Conservation (phyloP, 2,797 vertebrate species). For the Epinephelus malabaricus region DNA sequence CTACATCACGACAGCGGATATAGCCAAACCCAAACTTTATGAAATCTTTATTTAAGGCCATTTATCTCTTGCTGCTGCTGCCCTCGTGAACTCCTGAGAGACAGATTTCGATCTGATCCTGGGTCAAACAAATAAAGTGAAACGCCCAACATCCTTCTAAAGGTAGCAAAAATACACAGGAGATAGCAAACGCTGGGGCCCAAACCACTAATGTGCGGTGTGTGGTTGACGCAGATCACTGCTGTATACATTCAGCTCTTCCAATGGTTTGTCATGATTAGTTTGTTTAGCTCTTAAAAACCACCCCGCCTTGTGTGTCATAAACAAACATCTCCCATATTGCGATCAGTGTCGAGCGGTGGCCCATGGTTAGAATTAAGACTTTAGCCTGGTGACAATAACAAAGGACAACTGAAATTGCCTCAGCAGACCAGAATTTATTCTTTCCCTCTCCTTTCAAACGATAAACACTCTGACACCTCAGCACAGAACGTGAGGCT, state of each 20-base stretch:
- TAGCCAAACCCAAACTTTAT: slow-evolving; percentile 44
- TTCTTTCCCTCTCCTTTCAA: slow-evolving; percentile 2
- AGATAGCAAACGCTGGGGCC: slow-evolving; percentile 61
- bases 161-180: slow-evolving; percentile 75
- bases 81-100: slow-evolving; percentile 30
- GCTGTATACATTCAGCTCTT: slow-evolving; percentile 69
- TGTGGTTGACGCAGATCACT: slow-evolving; percentile 50
- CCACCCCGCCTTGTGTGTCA: slow-evolving; percentile 55
- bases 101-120: slow-evolving; percentile 45
- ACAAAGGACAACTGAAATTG: slow-evolving; percentile 34
- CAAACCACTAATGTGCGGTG: slow-evolving; percentile 70
- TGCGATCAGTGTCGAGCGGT: slow-evolving; percentile 47
- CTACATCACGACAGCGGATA: slow-evolving; percentile 41
- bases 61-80: slow-evolving; percentile 36
- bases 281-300: slow-evolving; percentile 80
- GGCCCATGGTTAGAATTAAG: slow-evolving; percentile 60
- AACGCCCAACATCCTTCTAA: slow-evolving; percentile 54
- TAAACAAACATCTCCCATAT: slow-evolving; percentile 75
- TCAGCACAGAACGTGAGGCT: background rate
- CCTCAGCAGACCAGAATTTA: slow-evolving; percentile 9
- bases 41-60: slow-evolving; percentile 50
- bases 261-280: slow-evolving; percentile 74
- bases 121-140: slow-evolving; percentile 64
- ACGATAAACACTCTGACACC: background rate
- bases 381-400: slow-evolving; percentile 43